Base-by-base conservation (phyloP, 1,140 invertebrate genomes). In the Stegodyphus dumicola region DNA sequence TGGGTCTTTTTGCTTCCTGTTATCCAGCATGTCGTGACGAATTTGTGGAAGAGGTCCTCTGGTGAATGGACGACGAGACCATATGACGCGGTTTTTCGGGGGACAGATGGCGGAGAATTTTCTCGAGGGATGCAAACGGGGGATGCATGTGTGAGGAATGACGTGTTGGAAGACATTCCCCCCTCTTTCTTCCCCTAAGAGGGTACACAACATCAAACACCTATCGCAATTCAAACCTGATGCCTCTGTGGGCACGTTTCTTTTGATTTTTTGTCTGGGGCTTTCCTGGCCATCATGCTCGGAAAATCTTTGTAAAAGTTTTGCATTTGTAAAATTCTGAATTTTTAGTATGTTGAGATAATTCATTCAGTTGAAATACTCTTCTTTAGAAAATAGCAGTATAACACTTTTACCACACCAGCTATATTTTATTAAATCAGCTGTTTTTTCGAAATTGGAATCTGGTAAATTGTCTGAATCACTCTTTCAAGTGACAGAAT, bases 21-120 rank as follows among this genome's bases (percentile, higher is more conserved):
- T 85, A 69, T 85, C 65, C 65, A 13, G 70, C 73, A 51, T 85
- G 74, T 85, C 81, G 81, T 85, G 81, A 76, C 81, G 81, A 85
- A 85, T 85, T 67, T 67, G 48, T 15, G n/a, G 54, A 70, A 77
- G 81, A 77, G 66, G 49, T 69, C 49, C 65, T 74, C 18, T 74
- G 51, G 52, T 70, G 74, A 76, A 77, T 69, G 33, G 81, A 60
- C 18, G 80, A 75, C 70, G 67, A 67, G 81, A 77, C 73, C 81
- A 76, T 66, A 76, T 77, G 81, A 70, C 81, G 73, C 53, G 73
- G 73, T 77, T 77, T 60, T 77, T 69, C 64, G 51, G 79, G 79
- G 60, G 65, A 70, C 64, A 70, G 81, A 73, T 66, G 79, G 79
- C 15, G 54, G 70, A 56, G 70, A 65, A 64, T 65, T 65, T 73